phyloP scores from a whole-genome alignment of 2,797 vertebrate genomes.

The Hemibagrus guttatus region DNA sequence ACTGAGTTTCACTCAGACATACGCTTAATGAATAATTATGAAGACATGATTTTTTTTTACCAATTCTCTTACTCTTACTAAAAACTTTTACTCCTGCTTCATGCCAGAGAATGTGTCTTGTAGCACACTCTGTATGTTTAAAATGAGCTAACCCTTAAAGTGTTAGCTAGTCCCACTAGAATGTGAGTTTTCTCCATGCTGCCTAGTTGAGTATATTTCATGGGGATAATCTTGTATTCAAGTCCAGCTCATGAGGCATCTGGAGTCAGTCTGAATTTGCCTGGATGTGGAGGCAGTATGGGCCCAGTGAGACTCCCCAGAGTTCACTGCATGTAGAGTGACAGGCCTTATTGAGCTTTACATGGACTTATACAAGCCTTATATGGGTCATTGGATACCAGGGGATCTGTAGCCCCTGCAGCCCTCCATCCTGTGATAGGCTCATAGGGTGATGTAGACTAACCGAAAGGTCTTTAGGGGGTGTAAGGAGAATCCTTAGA shows the following conservation, averaged over 20 bases:
- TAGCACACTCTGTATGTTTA: not conserved
- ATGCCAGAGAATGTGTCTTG: not conserved
- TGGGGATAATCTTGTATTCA: constrained; percentile 8
- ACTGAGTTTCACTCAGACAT: not conserved
- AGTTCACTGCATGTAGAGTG: constrained; percentile 16
- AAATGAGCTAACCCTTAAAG: not conserved
- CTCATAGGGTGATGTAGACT: constrained; percentile 25
- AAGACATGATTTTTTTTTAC: too few relatives aligned
- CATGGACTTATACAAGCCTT: constrained; percentile 41
- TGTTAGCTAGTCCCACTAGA: not conserved
- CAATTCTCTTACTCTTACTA: too few relatives aligned
- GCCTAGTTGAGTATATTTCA: not conserved
- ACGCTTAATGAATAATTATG: not conserved
- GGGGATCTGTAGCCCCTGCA: constrained; percentile 39
- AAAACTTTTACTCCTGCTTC: not conserved
- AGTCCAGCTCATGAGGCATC: constrained; percentile 37
- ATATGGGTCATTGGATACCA: constrained; percentile 43
- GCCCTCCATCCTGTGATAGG: constrained; percentile 27
- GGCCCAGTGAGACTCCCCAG: constrained; percentile 10
- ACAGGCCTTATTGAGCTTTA: constrained; percentile 41
- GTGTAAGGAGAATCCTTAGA: not conserved
- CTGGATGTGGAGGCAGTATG: not conserved
- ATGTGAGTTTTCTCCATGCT: not conserved
- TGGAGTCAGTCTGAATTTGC: constrained; percentile 37
- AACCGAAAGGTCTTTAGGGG: constrained; percentile 11